A percentile compares a stretch with the other conserved stretches of the same genome.
Conservation (phyloP, 1,140 invertebrate genomes). For the Euwallacea similis region DNA sequence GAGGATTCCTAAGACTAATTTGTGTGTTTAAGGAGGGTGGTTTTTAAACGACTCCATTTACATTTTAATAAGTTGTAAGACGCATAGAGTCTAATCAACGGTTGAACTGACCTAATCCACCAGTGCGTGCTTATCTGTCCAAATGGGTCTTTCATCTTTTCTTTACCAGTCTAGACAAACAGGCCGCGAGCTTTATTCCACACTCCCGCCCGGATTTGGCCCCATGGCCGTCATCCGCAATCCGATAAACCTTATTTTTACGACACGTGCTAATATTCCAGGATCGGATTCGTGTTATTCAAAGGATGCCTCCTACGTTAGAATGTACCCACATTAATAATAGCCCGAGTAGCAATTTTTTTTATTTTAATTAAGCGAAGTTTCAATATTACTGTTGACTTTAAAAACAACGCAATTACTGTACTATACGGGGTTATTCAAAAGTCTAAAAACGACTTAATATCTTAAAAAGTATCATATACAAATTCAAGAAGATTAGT, state of each 20-base stretch:
- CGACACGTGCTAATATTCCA: conserved; percentile 32
- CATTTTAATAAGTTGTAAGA: conserved; percentile 2
- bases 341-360: no score
- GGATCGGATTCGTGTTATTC: background rate
- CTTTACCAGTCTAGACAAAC: conserved; percentile 40
- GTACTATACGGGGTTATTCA: no score
- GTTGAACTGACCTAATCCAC: conserved; percentile 40
- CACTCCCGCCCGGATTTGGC: conserved; percentile 28
- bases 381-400: no score
- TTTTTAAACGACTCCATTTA: background rate
- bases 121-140: conserved; percentile 45
- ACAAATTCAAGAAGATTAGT: no score
- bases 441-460: no score
- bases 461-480: no score
- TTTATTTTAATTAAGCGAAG: no score
- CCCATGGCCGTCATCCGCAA: conserved; percentile 31
- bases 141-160: conserved; percentile 45
- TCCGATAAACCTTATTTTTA: conserved; percentile 38
- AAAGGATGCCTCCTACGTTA: no score
- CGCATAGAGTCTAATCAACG: background rate
- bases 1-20: conserved; percentile 21
- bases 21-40: background rate
- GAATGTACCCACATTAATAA: no score
- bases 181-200: conserved; percentile 29
- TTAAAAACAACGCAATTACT: no score